A percentile compares a stretch with the other conserved stretches of the same genome.
These are phyloP conservation scores for Galleria mellonella DNA, from an alignment of 1,140 invertebrate genomes.

Conservation along the genomic window DNA sequence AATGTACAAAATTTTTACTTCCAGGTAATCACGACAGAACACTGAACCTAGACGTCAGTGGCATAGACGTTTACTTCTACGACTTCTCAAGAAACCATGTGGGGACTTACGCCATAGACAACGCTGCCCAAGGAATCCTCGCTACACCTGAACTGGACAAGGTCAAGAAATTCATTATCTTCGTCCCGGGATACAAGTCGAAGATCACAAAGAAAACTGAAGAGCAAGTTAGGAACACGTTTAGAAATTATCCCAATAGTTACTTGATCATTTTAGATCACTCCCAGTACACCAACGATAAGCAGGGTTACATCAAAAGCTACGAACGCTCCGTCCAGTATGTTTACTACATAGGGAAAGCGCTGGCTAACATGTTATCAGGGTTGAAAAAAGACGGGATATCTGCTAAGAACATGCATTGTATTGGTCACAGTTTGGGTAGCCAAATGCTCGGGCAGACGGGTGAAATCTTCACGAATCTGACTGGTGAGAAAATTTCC, in stretches of 20 bases:
- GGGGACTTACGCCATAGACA: slow-evolving; percentile 32
- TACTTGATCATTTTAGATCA: slow-evolving; percentile 61
- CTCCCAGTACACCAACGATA: slow-evolving; percentile 55
- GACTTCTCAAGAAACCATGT: slow-evolving; percentile 41
- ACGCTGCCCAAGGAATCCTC: slow-evolving; percentile 43
- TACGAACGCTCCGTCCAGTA: slow-evolving; percentile 58
- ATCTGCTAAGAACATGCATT: slow-evolving; percentile 48
- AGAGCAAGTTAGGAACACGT: slow-evolving; percentile 41
- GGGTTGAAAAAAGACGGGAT: slow-evolving; percentile 38
- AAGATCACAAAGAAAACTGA: slow-evolving; percentile 53
- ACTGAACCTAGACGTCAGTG: slow-evolving; percentile 46
- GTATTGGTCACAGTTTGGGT: slow-evolving; percentile 71
- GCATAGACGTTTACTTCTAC: slow-evolving; percentile 52
- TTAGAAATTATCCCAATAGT: slow-evolving; percentile 43
- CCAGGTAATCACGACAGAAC: slow-evolving; percentile 49
- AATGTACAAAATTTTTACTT: slow-evolving; percentile 19
- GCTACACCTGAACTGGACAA: slow-evolving; percentile 36
- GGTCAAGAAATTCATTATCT: slow-evolving; percentile 50
- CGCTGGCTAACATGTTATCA: slow-evolving; percentile 39
- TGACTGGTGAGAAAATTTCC: slow-evolving; percentile 49
- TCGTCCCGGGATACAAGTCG: slow-evolving; percentile 59
- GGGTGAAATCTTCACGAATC: slow-evolving; percentile 57
- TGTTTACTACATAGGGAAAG: slow-evolving; percentile 59
- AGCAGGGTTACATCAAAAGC: slow-evolving; percentile 44
- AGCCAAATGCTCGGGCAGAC: slow-evolving; percentile 73